Conservation (phyloP, 2,888 invertebrate species). For the Parnassius glacialis region DNA sequence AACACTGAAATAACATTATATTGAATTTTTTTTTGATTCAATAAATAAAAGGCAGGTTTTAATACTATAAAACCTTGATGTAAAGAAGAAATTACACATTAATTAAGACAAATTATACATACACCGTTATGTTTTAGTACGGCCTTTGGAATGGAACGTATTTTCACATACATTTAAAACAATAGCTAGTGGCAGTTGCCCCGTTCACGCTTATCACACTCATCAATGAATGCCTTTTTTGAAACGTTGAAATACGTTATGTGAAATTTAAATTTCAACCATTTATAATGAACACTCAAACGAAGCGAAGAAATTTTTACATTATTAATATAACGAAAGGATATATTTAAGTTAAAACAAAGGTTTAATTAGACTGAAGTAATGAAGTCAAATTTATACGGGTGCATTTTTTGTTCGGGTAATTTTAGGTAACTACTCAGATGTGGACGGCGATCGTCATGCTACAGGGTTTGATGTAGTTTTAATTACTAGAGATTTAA, state of each 20-base stretch:
- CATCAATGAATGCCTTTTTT: slow-evolving; percentile 73
- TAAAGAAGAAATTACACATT: slow-evolving; percentile 25
- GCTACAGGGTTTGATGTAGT: slow-evolving; percentile 57
- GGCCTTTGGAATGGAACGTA: slow-evolving; percentile 54
- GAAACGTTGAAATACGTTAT: slow-evolving; percentile 57
- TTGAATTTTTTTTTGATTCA: too few relatives aligned
- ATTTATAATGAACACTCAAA: slow-evolving; percentile 21
- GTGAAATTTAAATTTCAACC: slow-evolving; percentile 66
- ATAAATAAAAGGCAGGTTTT: too few relatives aligned
- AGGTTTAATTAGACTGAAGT: slow-evolving; percentile 15
- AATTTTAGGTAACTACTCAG: slow-evolving; percentile 42
- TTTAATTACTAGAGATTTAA: slow-evolving; percentile 64
- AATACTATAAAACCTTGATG: too few relatives aligned
- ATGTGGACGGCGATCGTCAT: slow-evolving; percentile 70
- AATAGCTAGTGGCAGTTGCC: slow-evolving; percentile 73
- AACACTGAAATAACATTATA: too few relatives aligned
- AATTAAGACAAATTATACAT: slow-evolving; percentile 67
- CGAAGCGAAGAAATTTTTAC: slow-evolving; percentile 22
- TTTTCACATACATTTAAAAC: slow-evolving; percentile 70
- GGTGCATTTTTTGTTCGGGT: slow-evolving; percentile 19
- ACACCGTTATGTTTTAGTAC: slow-evolving; percentile 59
- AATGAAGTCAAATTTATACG: slow-evolving; percentile 26
- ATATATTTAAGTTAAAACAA: slow-evolving; percentile 14
- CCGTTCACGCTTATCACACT: slow-evolving; percentile 59
- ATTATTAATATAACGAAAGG: slow-evolving; percentile 22